Base-by-base conservation (phyloP, 2,113 vertebrate genomes). In the Thunnus maccoyii region DNA sequence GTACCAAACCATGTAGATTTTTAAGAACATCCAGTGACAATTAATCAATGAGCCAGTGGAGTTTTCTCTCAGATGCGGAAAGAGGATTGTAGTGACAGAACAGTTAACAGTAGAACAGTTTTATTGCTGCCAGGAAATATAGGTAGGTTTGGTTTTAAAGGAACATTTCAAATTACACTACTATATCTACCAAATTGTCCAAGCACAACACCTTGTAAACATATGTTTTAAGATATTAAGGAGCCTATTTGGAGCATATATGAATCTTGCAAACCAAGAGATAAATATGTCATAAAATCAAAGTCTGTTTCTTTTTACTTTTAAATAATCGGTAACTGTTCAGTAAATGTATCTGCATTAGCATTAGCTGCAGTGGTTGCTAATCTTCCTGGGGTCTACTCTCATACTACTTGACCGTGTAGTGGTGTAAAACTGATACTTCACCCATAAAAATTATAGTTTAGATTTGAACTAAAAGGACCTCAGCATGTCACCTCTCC, bases 401-500 rank as follows among this genome's bases (percentile, higher is more conserved):
- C 16, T 71, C 9, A 51, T 5, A 55, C 25, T 3, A 15, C 48
- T 58, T 50, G 15, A 52, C 16, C 58, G 4, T 30, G 27, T 30
- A 65, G n/a, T 25, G 57, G 4, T 64, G 5, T 10, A 52, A 44
- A 41, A 15, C 14, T 46, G 11, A 61, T 15, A 36, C 61, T 20
- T 78, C 15, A 72, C 20, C 30, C 44, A 32, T 41, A 62, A 62
- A 77, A 80, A 73, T 54, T 22, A 58, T 70, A 32, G 41, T 82
- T 83, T 54, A 66, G 48, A 72, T 30, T 62, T 85, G 82, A 78
- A 82, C 66, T 83, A 20, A 74, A 86, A 82, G 56, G 76, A 85
- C 64, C 84, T n/a, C 50, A 16, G 56, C 17, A 69, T 82, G 78
- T 76, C 84, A 82, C 54, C 46, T 83, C 48, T 86, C 50, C 76